Percentiles rank a stretch among this genome's conserved stretches.
Conservation (phyloP, 2,888 invertebrate genomes). For the Polia nebulosa region DNA sequence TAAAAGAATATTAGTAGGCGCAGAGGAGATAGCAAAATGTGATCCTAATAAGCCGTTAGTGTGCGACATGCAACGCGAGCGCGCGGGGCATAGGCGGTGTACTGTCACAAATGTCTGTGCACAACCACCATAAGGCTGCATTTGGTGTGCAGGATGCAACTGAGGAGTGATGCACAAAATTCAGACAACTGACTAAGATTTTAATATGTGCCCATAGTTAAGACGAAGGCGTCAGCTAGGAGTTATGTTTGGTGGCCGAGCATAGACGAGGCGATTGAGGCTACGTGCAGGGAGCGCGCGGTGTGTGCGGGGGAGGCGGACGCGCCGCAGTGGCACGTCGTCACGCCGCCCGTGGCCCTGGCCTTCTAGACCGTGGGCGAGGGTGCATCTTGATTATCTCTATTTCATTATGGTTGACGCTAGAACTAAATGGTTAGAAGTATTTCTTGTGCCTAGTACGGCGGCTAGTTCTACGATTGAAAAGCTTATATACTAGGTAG, state of each 20-base stretch:
- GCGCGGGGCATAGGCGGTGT: not conserved
- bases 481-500: no score
- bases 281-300: not conserved
- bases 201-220: not conserved
- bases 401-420: no score
- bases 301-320: not conserved
- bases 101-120: no score
- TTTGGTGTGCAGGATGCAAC: no score
- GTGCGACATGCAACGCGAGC: not conserved
- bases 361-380: not conserved
- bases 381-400: not conserved
- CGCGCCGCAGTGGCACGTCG: not conserved
- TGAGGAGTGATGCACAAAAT: no score
- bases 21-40: not conserved
- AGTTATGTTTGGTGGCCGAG: no score
- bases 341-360: not conserved
- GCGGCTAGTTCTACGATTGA: no score
- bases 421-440: no score
- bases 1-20: not conserved
- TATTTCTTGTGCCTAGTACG: no score
- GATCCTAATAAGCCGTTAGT: not conserved
- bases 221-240: slow-evolving; percentile 1
- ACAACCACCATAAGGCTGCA: no score
- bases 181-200: no score
- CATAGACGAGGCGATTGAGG: not conserved